Conservation (phyloP, 64 coral and sea anemone genomes). For the Pocillopora verrucosa region DNA sequence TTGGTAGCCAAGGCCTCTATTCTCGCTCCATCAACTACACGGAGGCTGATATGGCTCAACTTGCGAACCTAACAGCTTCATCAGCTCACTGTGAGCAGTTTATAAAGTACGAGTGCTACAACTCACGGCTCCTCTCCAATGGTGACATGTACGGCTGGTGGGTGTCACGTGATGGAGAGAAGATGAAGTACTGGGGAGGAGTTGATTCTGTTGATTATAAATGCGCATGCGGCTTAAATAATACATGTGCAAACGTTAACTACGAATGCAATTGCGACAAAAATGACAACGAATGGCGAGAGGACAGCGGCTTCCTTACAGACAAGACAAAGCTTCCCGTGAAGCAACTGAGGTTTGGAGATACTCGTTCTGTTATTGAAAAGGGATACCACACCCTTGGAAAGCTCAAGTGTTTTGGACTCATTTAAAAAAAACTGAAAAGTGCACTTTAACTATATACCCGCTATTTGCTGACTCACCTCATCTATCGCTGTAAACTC, state of each 20-base stretch:
- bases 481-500: too few species aligned
- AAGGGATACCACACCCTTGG: constrained; percentile 13
- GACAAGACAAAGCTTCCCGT: constrained; percentile 8
- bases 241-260: background rate
- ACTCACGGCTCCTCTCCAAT: background rate
- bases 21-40: background rate
- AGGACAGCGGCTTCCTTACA: constrained; percentile 12
- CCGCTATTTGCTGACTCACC: too few species aligned
- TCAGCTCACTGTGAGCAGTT: constrained; percentile 49
- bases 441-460: too few species aligned
- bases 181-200: constrained; percentile 25
- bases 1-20: background rate
- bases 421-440: too few species aligned
- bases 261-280: constrained; percentile 20
- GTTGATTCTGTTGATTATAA: constrained; percentile 16
- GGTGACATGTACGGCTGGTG: constrained; percentile 14
- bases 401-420: constrained; percentile 15
- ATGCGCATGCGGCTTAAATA: background rate
- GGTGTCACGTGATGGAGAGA: constrained; percentile 3
- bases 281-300: background rate
- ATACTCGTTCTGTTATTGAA: background rate
- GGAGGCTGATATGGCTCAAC: constrained; percentile 7
- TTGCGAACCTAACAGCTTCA: background rate
- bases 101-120: constrained; percentile 41
- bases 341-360: background rate